A percentile compares a stretch with the other conserved stretches of the same genome.
These are phyloP conservation scores for Cherax quadricarinatus DNA, from an alignment of 1,140 invertebrate species.

Conservation along the genomic window DNA sequence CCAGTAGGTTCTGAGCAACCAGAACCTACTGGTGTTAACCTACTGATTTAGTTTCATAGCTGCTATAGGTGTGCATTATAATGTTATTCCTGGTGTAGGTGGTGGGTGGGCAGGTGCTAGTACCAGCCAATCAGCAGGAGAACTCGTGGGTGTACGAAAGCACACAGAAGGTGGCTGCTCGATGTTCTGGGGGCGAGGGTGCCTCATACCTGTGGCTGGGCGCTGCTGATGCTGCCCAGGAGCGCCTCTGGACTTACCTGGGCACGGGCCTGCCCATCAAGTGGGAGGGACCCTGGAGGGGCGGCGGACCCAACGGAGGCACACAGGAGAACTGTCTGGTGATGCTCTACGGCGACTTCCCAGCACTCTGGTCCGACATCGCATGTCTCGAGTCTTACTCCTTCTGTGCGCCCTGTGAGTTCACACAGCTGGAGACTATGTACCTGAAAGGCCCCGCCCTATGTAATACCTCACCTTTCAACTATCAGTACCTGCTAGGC, in stretches of 20 bases:
- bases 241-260: constrained; percentile 32
- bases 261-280: neutral
- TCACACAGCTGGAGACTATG: neutral
- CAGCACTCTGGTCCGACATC: constrained; percentile 54
- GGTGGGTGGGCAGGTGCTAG: constrained; percentile 18
- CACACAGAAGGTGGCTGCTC: neutral
- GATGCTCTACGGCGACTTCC: constrained; percentile 42
- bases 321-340: constrained; percentile 57
- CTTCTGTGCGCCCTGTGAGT: constrained; percentile 59
- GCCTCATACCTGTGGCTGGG: constrained; percentile 53
- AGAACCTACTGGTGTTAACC: too few relatives aligned
- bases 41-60: too few relatives aligned
- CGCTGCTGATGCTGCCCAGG: constrained; percentile 16
- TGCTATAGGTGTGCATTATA: neutral
- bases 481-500: constrained; percentile 28
- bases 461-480: constrained; percentile 44
- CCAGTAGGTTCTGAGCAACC: too few relatives aligned
- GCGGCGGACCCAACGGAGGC: constrained; percentile 50
- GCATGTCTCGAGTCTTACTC: constrained; percentile 52
- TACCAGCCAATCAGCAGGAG: constrained; percentile 16
- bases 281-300: constrained; percentile 51
- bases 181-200: constrained; percentile 34
- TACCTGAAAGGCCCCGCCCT: constrained; percentile 46
- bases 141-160: constrained; percentile 40
- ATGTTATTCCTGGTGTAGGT: neutral